These are phyloP conservation scores for Monopterus albus DNA, from an alignment of 2,113 vertebrate genomes.

Conservation along the genomic window DNA sequence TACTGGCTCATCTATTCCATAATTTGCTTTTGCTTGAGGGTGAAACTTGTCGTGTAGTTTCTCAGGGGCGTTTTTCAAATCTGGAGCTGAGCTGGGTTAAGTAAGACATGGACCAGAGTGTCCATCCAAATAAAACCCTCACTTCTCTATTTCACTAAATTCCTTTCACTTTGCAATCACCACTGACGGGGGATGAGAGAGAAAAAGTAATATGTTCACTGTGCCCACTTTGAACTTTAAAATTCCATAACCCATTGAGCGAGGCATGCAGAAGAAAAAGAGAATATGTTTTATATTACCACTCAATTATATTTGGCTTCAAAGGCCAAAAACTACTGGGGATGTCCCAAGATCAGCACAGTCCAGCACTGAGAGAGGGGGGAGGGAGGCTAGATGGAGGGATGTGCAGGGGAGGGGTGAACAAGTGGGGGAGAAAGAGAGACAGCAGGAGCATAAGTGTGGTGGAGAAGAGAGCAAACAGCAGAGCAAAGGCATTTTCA, in stretches of 20 bases:
- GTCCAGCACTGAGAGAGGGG: conserved; percentile 32
- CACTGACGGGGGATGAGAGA: conserved; percentile 23
- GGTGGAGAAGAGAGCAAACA: conserved; percentile 30
- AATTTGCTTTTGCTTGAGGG: conserved; percentile 66
- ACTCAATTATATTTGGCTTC: conserved; percentile 77
- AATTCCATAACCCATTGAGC: conserved; percentile 71
- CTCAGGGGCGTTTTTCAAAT: conserved; percentile 31
- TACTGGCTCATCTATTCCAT: conserved; percentile 58
- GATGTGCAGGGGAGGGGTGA: conserved; percentile 23
- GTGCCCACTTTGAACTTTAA: conserved; percentile 68
- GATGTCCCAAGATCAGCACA: conserved; percentile 82
- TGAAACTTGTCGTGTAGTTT: conserved; percentile 42
- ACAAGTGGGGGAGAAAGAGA: neutral
- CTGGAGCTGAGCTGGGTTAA: conserved; percentile 36
- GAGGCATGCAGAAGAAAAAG: conserved; percentile 61
- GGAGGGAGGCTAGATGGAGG: conserved; percentile 19
- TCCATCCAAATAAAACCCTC: conserved; percentile 59
- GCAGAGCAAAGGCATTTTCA: conserved; percentile 72
- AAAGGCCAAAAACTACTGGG: conserved; percentile 76
- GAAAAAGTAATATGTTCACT: conserved; percentile 58
- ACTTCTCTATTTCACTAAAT: conserved; percentile 43
- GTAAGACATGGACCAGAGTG: conserved; percentile 40
- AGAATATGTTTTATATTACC: conserved; percentile 72
- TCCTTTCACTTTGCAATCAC: conserved; percentile 65
- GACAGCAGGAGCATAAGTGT: conserved; percentile 33